These are phyloP conservation scores for Phalacrocorax aristotelis DNA, from an alignment of 2,113 vertebrate genomes.

Conservation along the genomic window DNA sequence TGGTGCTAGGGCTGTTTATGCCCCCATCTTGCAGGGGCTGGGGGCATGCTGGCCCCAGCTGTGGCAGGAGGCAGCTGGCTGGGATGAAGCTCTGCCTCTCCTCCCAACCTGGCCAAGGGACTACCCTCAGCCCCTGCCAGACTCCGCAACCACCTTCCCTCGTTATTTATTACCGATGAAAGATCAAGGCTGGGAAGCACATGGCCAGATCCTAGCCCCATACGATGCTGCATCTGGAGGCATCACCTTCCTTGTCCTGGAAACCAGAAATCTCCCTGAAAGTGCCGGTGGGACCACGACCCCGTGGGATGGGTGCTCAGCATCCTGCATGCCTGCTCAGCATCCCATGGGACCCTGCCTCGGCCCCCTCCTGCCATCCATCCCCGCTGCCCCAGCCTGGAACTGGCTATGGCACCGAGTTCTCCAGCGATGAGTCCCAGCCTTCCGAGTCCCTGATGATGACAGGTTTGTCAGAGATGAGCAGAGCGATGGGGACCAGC, in stretches of 20 bases:
- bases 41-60: neutral
- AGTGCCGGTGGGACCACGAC: accelerated
- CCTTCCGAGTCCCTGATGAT: neutral
- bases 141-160: accelerated
- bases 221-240: neutral
- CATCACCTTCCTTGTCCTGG: accelerated
- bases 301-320: neutral
- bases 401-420: accelerated
- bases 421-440: neutral
- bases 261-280: neutral
- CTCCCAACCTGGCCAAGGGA: neutral
- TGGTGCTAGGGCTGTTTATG: neutral
- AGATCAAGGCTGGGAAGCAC: accelerated
- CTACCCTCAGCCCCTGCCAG: accelerated
- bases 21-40: accelerated
- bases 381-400: neutral
- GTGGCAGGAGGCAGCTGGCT: neutral
- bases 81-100: neutral
- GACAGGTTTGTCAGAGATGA: constrained; percentile 46
- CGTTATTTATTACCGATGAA: accelerated
- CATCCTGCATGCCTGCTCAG: neutral
- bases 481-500: neutral
- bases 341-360: neutral
- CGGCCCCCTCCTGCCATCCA: accelerated
- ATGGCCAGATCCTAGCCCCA: accelerated